Evolutionary conservation across 1,140 invertebrate genomes (phyloP).

Genomic region (Acromyrmex charruanus): DNA sequence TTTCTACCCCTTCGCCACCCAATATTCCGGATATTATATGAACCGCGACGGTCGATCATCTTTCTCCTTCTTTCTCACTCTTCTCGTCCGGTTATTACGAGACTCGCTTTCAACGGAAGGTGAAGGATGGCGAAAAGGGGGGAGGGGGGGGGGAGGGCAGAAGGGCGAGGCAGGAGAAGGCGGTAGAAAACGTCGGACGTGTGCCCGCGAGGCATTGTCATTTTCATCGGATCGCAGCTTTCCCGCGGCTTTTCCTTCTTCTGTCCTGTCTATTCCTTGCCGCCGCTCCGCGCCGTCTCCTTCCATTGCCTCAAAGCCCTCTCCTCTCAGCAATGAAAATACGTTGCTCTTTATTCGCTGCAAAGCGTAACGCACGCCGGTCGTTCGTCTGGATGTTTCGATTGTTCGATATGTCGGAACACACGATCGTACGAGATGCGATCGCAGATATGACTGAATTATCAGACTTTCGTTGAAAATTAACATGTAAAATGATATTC

Average conservation of each 20-base stretch:
- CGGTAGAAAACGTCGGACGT: conserved; percentile 75
- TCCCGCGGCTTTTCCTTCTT: conserved; percentile 63
- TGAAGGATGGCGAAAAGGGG: conserved; percentile 14
- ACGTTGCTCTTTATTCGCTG: conserved; percentile 66
- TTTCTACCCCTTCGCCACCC: conserved; percentile 13
- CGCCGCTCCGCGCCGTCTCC: conserved; percentile 37
- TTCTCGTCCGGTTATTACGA: conserved; percentile 75
- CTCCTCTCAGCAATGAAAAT: conserved; percentile 66
- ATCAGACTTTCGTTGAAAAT: conserved; percentile 14
- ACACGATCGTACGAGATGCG: neutral
- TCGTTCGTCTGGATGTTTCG: conserved; percentile 26
- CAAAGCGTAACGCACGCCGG: conserved; percentile 17
- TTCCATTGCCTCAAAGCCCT: conserved; percentile 39
- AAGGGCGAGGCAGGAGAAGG: neutral
- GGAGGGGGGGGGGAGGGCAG: too few relatives aligned
- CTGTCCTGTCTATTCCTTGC: conserved; percentile 32
- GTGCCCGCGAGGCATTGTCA: conserved; percentile 79
- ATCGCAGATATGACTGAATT: conserved; percentile 12
- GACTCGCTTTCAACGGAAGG: conserved; percentile 74
- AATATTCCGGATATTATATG: conserved; percentile 77
- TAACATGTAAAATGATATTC: conserved; percentile 37
- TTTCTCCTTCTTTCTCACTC: conserved; percentile 24
- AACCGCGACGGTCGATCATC: conserved; percentile 73
- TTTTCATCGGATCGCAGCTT: conserved; percentile 76
- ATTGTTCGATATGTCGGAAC: neutral